Conservation (phyloP, 2,888 invertebrate genomes). For the Chelonus formosanus region DNA sequence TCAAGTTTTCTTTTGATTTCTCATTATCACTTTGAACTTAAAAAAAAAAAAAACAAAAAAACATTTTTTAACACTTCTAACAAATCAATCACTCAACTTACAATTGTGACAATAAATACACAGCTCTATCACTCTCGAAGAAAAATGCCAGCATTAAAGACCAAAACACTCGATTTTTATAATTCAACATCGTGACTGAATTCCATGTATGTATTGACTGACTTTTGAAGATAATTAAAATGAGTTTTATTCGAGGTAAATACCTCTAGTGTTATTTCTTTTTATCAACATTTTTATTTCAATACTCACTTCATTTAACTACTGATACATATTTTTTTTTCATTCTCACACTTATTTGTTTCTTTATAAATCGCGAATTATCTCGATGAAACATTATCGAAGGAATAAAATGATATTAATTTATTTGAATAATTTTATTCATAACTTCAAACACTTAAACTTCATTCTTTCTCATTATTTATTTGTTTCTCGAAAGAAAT, state of each 20-base stretch:
- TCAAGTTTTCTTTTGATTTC: background rate
- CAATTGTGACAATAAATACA: conserved; percentile 2
- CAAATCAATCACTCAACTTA: background rate
- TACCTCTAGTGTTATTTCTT: conserved; percentile 43
- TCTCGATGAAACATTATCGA: too few species aligned
- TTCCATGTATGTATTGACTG: background rate
- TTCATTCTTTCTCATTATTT: conserved; percentile 1
- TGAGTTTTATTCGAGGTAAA: conserved; percentile 35
- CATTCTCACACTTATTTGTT: too few species aligned
- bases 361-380: too few species aligned
- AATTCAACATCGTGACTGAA: background rate
- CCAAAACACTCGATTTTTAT: too few species aligned
- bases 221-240: background rate
- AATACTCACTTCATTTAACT: too few species aligned
- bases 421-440: too few species aligned
- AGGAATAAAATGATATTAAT: too few species aligned
- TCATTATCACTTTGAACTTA: background rate
- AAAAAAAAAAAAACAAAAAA: background rate
- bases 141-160: too few species aligned
- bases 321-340: too few species aligned
- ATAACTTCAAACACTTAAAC: conserved; percentile 36
- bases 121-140: background rate
- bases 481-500: background rate
- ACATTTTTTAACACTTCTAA: background rate
- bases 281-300: background rate